Evolutionary conservation across 2,113 vertebrate genomes (phyloP).

Genomic region (Myanophis thanlyinensis): DNA sequence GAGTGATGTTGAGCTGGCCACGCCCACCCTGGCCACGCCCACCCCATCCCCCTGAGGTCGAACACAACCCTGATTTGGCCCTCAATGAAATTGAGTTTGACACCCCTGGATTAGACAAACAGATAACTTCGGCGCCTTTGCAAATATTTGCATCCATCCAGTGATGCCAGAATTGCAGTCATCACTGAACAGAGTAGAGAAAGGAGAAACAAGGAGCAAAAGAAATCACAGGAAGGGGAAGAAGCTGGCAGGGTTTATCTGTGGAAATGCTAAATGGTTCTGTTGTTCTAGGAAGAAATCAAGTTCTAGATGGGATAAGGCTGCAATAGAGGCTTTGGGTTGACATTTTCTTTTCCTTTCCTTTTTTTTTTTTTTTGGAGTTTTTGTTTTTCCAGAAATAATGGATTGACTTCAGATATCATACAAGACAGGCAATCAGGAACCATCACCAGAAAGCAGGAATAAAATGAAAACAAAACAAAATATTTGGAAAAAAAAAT

Average conservation of each 20-base stretch:
- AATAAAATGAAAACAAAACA: slow-evolving; percentile 69
- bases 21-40: too few relatives aligned
- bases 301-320: slow-evolving; percentile 91
- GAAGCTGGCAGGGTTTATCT: slow-evolving; percentile 62
- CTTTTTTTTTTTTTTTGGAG: slow-evolving; percentile 37
- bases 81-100: too few relatives aligned
- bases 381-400: slow-evolving; percentile 70
- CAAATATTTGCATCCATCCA: slow-evolving; percentile 62
- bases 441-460: slow-evolving; percentile 93
- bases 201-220: slow-evolving; percentile 60
- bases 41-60: too few relatives aligned
- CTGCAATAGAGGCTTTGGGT: slow-evolving; percentile 98
- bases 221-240: neutral
- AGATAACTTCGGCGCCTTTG: slow-evolving; percentile 61
- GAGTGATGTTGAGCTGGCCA: too few relatives aligned
- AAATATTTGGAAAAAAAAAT: slow-evolving; percentile 35
- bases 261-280: slow-evolving; percentile 66
- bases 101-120: slow-evolving; percentile 43
- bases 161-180: slow-evolving; percentile 56
- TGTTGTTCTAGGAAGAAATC: slow-evolving; percentile 59
- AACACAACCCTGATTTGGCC: too few relatives aligned
- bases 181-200: slow-evolving; percentile 62
- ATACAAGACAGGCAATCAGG: slow-evolving; percentile 99
- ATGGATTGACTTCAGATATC: slow-evolving; percentile 78
- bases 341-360: slow-evolving; percentile 59